Conservation (phyloP, 2,888 invertebrate genomes). For the Epinotia nisella region DNA sequence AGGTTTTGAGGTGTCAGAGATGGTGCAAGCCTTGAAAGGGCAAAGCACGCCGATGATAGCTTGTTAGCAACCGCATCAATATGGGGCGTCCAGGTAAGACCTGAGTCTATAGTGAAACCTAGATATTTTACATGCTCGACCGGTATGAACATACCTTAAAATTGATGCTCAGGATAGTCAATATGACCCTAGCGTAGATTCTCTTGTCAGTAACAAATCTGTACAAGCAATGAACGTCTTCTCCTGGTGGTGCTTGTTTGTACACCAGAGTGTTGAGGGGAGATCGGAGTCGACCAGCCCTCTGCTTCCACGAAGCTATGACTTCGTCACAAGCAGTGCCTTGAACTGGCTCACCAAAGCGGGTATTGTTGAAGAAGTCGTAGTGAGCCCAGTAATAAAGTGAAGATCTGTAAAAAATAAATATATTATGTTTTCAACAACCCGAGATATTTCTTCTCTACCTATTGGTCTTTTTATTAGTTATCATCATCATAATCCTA, state of each 20-base stretch:
- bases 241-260: conserved; percentile 89
- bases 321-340: conserved; percentile 94
- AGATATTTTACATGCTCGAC: too few species aligned
- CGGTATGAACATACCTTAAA: conserved; percentile 91
- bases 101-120: too few species aligned
- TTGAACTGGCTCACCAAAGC: conserved; percentile 92
- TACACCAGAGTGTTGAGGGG: conserved; percentile 95
- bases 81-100: too few species aligned
- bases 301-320: conserved; percentile 93
- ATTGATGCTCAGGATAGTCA: conserved; percentile 90
- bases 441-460: too few species aligned
- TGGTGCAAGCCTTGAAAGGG: too few species aligned
- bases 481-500: too few species aligned
- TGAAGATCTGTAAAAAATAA: conserved; percentile 86
- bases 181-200: conserved; percentile 91
- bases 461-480: too few species aligned
- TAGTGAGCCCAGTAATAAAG: conserved; percentile 97
- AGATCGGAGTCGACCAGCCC: conserved; percentile 90
- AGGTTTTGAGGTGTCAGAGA: too few species aligned
- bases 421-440: too few species aligned
- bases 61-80: too few species aligned
- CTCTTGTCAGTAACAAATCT: conserved; percentile 93
- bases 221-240: conserved; percentile 92
- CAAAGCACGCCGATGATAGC: too few species aligned
- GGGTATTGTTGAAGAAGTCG: conserved; percentile 96